Evolutionary conservation across 2,797 vertebrate species (phyloP).

Genomic region (Varecia variegata): DNA sequence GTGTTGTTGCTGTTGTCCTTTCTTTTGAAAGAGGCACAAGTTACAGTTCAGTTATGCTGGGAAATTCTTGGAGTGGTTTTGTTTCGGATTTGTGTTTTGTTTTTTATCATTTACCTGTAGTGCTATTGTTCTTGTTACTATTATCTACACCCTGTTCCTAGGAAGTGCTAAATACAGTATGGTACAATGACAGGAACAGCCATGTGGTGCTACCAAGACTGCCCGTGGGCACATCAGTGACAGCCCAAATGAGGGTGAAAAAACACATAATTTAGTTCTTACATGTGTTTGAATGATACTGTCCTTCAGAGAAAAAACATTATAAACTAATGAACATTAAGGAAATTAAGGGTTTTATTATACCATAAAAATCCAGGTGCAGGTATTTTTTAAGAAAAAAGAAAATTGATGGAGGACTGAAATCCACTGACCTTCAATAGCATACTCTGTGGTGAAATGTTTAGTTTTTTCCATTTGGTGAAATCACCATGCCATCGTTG

Average conservation of each 20-base stretch:
- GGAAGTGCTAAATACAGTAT: constrained; percentile 86
- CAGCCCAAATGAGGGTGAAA: constrained; percentile 88
- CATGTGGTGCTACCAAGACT: constrained; percentile 77
- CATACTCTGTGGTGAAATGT: not conserved
- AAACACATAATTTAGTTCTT: constrained; percentile 84
- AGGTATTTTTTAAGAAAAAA: too few relatives aligned
- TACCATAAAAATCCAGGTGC: too few relatives aligned
- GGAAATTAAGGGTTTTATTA: constrained; percentile 67
- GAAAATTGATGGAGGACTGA: too few relatives aligned
- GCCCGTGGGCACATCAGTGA: constrained; percentile 83
- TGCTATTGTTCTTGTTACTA: constrained; percentile 78
- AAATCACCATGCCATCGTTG: not conserved
- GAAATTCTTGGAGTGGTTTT: constrained; percentile 67
- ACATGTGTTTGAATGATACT: constrained; percentile 77
- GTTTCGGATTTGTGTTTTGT: not conserved
- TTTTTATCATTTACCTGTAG: constrained; percentile 75
- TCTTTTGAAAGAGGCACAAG: constrained; percentile 31
- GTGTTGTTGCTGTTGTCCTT: not conserved
- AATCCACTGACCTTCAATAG: not conserved
- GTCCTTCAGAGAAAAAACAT: constrained; percentile 76
- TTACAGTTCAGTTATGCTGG: constrained; percentile 78
- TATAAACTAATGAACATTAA: constrained; percentile 57
- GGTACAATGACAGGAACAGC: constrained; percentile 80
- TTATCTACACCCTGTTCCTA: constrained; percentile 74
- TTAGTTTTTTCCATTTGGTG: not conserved